Evolutionary conservation across 2,888 invertebrate species (phyloP), one percentile per base, ranked within the genome.

Genomic region (Clusia tigrina): DNA sequence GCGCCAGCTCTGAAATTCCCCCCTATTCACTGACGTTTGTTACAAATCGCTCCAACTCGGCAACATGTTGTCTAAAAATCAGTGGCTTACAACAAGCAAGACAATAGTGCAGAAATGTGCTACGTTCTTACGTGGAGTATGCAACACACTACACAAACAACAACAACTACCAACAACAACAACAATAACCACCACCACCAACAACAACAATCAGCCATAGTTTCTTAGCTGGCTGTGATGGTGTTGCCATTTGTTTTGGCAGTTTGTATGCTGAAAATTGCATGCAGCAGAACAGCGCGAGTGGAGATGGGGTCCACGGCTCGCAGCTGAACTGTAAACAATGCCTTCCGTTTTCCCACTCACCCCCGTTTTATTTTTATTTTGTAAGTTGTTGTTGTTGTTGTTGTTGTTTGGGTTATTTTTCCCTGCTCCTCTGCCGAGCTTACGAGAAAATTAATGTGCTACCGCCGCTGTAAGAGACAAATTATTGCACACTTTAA

Each of bases 401-500:
- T 12, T 32, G 12, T 12, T 32, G 32, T 32, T 6, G 6, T 12
- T 9, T 32, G 32, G 32, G n/a, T n/a, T n/a, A n/a, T n/a, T n/a
- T n/a, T n/a, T n/a, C n/a, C n/a, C n/a, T n/a, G n/a, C n/a, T n/a
- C n/a, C n/a, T n/a, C n/a, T n/a, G n/a, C n/a, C n/a, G n/a, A n/a
- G n/a, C n/a, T n/a, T n/a, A n/a, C n/a, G 52, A 68, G 64, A 61
- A 71, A 70, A 70, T 69, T 70, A 70, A 70, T 71, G 70, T 69
- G 48, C 48, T 65, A 58, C 60, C 58, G 67, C 66, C 68, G 64
- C 67, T 69, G 69, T 64, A 65, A 67, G 67, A 69, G 70, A 72
- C 72, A 72, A 72, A 72, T 72, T 72, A 69, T 68, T 69, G 70
- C 70, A 70, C 70, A 72, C 72, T 69, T 70, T 59, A 66, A 57